These are phyloP conservation scores for Drosophila seguyi DNA, from an alignment of 1,140 invertebrate genomes.

Conservation along the genomic window DNA sequence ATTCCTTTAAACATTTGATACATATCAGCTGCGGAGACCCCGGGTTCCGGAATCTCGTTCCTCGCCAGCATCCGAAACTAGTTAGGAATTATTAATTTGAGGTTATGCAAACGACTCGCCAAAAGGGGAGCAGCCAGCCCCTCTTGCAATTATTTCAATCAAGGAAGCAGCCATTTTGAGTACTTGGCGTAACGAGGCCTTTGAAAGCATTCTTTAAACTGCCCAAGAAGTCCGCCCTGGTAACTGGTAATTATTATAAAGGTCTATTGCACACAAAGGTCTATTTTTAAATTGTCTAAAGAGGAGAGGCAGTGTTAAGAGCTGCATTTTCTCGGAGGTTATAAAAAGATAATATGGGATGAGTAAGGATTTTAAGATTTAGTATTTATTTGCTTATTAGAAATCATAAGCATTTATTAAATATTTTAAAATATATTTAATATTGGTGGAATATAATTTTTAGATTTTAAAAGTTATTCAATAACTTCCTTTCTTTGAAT, in stretches of 20 bases:
- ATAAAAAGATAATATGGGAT: too few species aligned
- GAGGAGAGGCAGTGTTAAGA: background rate
- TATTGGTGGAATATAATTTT: background rate
- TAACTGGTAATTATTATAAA: constrained; percentile 1
- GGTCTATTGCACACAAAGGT: background rate
- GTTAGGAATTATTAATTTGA: constrained; percentile 49
- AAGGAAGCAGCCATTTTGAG: constrained; percentile 2
- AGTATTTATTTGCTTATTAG: background rate
- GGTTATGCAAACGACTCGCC: constrained; percentile 35
- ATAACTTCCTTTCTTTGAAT: background rate
- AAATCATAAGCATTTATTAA: background rate
- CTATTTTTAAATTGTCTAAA: background rate
- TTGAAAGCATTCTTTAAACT: background rate
- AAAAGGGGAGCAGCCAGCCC: constrained; percentile 7
- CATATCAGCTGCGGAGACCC: constrained; percentile 9
- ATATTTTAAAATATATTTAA: background rate
- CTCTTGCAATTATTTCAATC: constrained; percentile 29
- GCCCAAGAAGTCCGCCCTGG: background rate
- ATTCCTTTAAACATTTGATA: constrained; percentile 28
- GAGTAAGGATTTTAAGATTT: background rate
- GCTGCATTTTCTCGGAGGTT: background rate
- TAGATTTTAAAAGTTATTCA: background rate
- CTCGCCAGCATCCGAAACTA: constrained; percentile 38
- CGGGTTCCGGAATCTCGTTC: background rate
- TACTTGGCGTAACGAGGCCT: constrained; percentile 4